Conservation (phyloP, 2,888 invertebrate genomes). For the Hydrotaea cyrtoneurina region DNA sequence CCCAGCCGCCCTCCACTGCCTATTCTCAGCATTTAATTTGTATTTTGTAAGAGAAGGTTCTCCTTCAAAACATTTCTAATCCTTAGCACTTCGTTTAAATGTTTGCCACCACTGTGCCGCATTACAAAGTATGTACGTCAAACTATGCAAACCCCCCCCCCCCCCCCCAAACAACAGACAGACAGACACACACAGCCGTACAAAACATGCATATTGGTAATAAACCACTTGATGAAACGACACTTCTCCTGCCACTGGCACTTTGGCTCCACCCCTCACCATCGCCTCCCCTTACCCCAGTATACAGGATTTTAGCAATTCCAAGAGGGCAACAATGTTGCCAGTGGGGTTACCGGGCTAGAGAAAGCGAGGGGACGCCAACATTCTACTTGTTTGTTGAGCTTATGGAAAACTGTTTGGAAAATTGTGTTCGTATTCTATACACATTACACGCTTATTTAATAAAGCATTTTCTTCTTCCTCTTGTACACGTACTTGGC, state of each 20-base stretch:
- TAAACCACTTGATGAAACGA: constrained; percentile 49
- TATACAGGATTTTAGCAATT: constrained; percentile 13
- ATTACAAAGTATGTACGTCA: too few species aligned
- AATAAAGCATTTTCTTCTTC: constrained; percentile 16
- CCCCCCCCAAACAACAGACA: not conserved
- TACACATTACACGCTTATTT: constrained; percentile 27
- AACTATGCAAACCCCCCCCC: too few species aligned
- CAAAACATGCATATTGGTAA: constrained; percentile 17
- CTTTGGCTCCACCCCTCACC: not conserved
- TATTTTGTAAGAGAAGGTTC: too few species aligned
- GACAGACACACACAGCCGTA: not conserved
- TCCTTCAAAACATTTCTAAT: too few species aligned
- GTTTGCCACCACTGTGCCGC: too few species aligned
- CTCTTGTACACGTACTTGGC: constrained; percentile 16
- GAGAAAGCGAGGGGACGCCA: not conserved
- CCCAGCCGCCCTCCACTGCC: too few species aligned
- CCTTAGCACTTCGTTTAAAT: too few species aligned
- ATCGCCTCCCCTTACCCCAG: not conserved
- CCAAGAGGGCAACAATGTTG: constrained; percentile 3
- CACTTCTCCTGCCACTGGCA: constrained; percentile 6
- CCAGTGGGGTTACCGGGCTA: not conserved
- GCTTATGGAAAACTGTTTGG: constrained; percentile 7
- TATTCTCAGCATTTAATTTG: too few species aligned
- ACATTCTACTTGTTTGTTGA: not conserved
- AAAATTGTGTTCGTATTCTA: constrained; percentile 30